Base-by-base conservation (phyloP, 2,888 invertebrate species). In the Eudasyphora cyanicolor region DNA sequence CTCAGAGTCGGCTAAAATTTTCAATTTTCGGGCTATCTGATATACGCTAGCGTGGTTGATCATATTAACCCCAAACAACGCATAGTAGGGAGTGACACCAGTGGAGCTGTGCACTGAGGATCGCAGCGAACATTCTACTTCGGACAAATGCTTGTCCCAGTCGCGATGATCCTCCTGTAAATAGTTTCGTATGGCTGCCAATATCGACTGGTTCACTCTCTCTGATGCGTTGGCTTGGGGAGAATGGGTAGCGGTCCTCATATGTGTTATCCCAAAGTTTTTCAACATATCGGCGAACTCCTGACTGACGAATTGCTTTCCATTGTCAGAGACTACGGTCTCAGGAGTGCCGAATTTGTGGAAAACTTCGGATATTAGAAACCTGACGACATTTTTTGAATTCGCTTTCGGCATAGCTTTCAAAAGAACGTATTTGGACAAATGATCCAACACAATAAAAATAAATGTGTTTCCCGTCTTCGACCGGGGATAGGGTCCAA, bases 111-210 rank as follows among this genome's bases (percentile, higher is more conserved):
- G n/a, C n/a, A n/a, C n/a, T n/a, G n/a, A n/a, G n/a, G n/a, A n/a
- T n/a, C n/a, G n/a, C n/a, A n/a, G n/a, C n/a, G n/a, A 0, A 17
- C 17, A 64, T 19, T 70, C 51, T 1, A 54, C 51, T 19, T 71
- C 70, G 17, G 70, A 70, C 17, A 70, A 70, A 29, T 51, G 27
- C n/a, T 54, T 71, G 54, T 71, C 71, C 71, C 71, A 71, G 0
- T 71, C 71, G 1, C 29, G 1, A 21, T 51, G 71, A 29, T 71
- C 71, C 14, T 54, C 21, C 12, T 49, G 19, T 7, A 71, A 1
- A n/a, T 54, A 71, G 1, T 49, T 51, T 1, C 71, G 17, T 19
- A 71, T 12, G 7, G 35, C 32, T 21, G 51, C 24, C 45, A 70
- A 27, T 7, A 29, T 17, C 1, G 70, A 29, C 35, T n/a, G n/a